These are phyloP conservation scores for Muscicapa comitata DNA, from an alignment of 2,797 vertebrate genomes.

Conservation along the genomic window DNA sequence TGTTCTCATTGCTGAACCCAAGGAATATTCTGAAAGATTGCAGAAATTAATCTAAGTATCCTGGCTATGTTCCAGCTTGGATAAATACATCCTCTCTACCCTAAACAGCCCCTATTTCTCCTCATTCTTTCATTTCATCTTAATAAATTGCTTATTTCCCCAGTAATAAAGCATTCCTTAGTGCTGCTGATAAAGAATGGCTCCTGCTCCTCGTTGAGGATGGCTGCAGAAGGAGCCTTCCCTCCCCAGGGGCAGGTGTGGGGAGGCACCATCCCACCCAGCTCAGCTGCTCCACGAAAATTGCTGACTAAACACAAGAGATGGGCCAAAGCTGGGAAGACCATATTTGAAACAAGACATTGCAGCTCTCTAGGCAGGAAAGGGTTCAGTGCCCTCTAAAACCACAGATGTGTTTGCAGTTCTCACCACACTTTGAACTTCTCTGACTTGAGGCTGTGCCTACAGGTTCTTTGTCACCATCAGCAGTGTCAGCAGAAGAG, in stretches of 20 bases:
- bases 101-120: background rate
- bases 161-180: background rate
- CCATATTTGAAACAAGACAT: background rate
- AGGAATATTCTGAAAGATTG: conserved; percentile 23
- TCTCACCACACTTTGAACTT: background rate
- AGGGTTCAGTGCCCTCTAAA: background rate
- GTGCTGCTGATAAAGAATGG: background rate
- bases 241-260: background rate
- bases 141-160: conserved; percentile 42
- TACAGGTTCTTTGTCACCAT: background rate
- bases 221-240: background rate
- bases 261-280: background rate
- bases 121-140: conserved; percentile 6
- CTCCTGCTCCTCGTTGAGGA: background rate
- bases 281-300: background rate
- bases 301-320: background rate
- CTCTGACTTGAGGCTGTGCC: background rate
- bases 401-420: background rate
- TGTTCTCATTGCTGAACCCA: conserved; percentile 33
- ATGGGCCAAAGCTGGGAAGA: background rate
- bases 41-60: conserved; percentile 6
- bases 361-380: background rate
- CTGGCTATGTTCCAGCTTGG: background rate
- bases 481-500: background rate
- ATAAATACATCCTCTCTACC: background rate